Conservation (phyloP, 2,113 vertebrate species). For the Urocynchramus pylzowi region DNA sequence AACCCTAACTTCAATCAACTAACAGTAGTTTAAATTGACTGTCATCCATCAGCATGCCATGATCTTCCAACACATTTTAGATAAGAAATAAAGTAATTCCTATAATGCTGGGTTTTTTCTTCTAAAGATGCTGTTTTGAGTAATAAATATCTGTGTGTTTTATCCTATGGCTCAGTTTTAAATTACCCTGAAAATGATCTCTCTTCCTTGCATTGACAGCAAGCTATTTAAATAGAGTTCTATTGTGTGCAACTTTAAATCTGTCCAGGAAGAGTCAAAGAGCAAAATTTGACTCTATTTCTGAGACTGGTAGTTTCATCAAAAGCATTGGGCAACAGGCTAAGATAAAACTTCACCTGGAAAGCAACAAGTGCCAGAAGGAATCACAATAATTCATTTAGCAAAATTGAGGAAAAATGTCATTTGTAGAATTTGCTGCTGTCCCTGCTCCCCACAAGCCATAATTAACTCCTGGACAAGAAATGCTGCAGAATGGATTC, state of each 20-base stretch:
- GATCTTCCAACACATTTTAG: conserved; percentile 55
- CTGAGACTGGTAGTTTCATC: background rate
- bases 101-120: background rate
- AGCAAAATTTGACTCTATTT: background rate
- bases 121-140: background rate
- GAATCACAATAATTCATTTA: background rate
- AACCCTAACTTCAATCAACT: conserved; percentile 19
- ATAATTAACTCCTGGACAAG: background rate
- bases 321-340: background rate
- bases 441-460: background rate
- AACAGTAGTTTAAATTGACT: conserved; percentile 26
- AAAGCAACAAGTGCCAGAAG: background rate
- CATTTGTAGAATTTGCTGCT: background rate
- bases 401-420: background rate
- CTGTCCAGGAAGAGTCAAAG: background rate
- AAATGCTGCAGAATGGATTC: background rate
- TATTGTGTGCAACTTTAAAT: background rate
- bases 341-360: background rate
- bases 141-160: background rate
- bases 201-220: background rate
- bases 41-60: conserved; percentile 51
- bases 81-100: background rate
- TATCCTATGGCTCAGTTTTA: background rate
- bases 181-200: background rate
- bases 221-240: background rate